Evolutionary conservation across 1,140 invertebrate genomes (phyloP), one percentile per base, ranked within the genome.

Genomic region (Drosophila jambulina): DNA sequence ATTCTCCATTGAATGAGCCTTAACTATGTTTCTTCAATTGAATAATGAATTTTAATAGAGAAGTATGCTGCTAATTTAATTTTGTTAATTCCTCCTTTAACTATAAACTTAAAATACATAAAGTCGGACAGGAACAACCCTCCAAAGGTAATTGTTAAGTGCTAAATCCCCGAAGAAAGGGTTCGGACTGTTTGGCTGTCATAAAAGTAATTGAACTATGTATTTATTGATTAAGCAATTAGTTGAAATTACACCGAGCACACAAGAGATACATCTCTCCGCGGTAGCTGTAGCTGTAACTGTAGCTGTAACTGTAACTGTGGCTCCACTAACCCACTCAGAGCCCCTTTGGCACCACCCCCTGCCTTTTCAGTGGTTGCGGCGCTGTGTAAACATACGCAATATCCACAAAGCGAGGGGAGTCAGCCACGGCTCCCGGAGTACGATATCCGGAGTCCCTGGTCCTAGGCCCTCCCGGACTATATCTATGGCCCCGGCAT

Each of bases 171-270:
- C 4, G 4, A 9, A 13, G 12, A 36, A 36, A 13, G 34, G 34
- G 13, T 13, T 36, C 34, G 4, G 4, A 36, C 34, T 45, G n/a
- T 27, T 36, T 13, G 34, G 3, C 45, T 61, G 59, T 61, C 49
- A 53, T 53, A 72, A 65, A 69, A 72, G 65, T 68, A 82, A 82
- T 87, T 82, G 70, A 87, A 82, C 60, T 75, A 62, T 58, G 57
- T 78, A 42, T 62, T 69, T 87, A 87, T 87, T 88, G 84, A 87
- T 87, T 87, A 88, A 83, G 72, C 83, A 88, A 88, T 87, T 87
- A 87, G 77, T 70, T 74, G 53, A 68, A 80, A 80, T 88, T 86
- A 87, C 83, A 87, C 79, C 46, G 54, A 56, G 49, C 57, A 62
- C 51, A 86, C 61, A 82, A 36, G 23, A 72, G 69, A 82, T 62